Evolutionary conservation across 2,113 vertebrate species (phyloP), one percentile per base, ranked within the genome.

Genomic region (Phoenicopterus ruber): DNA sequence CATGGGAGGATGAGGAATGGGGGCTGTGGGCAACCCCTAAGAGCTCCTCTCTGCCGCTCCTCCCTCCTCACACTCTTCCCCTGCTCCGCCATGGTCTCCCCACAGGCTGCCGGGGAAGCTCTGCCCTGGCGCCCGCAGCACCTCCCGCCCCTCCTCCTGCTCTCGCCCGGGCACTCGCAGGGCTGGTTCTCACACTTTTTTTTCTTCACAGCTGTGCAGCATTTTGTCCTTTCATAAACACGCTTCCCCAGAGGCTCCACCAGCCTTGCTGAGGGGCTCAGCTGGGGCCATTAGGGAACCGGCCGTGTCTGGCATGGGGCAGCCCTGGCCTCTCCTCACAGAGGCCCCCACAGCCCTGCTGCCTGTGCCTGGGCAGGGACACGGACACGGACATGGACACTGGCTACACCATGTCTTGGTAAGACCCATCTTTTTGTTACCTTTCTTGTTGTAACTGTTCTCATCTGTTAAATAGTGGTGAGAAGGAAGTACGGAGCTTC

Each of bases 301-400:
- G 13, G 7, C 34, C 4, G 44, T 5, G 10, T 7, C 14, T 1
- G 2, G n/a, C 4, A 6, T 12, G 4, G 40, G 20, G 17, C 40
- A 20, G 42, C 13, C 17, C 6, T 0, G 1, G 7, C 11, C 7
- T 16, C 32, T 4, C 17, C 31, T 38, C 50, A 6, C 40, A 13
- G 52, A 11, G 40, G n/a, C n/a, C n/a, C n/a, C n/a, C n/a, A n/a
- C n/a, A 42, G 15, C 4, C 11, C 63, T 4, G 31, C 40, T 6
- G 29, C 13, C 32, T 2, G 40, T 1, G 2, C 49, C 49, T 29
- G 36, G 13, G 4, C 15, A 8, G 1, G 1, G 28, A 13, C 49
- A 7, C 7, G n/a, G n/a, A n/a, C n/a, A n/a, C n/a, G n/a, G n/a
- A n/a, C n/a, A 8, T 1, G 1, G 28, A 13, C 49, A 7, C 7